Evolutionary conservation across 2,888 invertebrate genomes (phyloP), one percentile per base, ranked within the genome.

Genomic region (Cataglyphis altisquamis): DNA sequence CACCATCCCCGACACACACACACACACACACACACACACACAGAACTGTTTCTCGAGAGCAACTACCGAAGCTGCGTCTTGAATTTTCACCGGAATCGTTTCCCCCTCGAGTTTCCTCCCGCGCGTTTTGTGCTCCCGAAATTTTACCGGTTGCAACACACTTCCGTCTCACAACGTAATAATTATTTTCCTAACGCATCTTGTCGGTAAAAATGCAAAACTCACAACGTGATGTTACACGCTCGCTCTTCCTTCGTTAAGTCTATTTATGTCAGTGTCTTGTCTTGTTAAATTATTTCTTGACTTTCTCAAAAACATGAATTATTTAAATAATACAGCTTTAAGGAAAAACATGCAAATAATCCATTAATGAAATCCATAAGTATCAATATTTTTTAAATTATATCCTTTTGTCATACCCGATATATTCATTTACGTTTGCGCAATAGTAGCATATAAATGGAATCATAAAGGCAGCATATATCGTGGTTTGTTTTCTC

Each of bases 71-170:
- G 57, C 21, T 15, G 66, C n/a, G 70, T 70, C 70, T 80, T 36
- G 78, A 80, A 80, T 80, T 80, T 80, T 80, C 78, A 25, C 60
- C 36, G 25, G 70, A 18, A 45, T 80, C 45, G 70, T 74, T 80
- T 57, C 9, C 52, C 78, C 18, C 78, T 36, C 36, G 36, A 36
- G 0, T 36, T 36, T 36, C 70, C 60, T 36, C 70, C 60, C 36
- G 55, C 57, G 67, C 52, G 64, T 55, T 12, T 66, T n/a, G 57
- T 67, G 41, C 70, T 67, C 70, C 60, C 70, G 60, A 60, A 80
- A 80, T 45, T 45, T 36, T 70, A 25, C 60, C 32, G n/a, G 55
- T 77, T 77, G 77, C 67, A 77, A 25, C 78, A 18, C 48, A n/a
- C 52, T 32, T 45, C 18, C 41, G 57, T 68, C 12, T 36, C 10